Evolutionary conservation across 2,113 vertebrate species (phyloP).

Genomic region (Pyrgilauda ruficollis): DNA sequence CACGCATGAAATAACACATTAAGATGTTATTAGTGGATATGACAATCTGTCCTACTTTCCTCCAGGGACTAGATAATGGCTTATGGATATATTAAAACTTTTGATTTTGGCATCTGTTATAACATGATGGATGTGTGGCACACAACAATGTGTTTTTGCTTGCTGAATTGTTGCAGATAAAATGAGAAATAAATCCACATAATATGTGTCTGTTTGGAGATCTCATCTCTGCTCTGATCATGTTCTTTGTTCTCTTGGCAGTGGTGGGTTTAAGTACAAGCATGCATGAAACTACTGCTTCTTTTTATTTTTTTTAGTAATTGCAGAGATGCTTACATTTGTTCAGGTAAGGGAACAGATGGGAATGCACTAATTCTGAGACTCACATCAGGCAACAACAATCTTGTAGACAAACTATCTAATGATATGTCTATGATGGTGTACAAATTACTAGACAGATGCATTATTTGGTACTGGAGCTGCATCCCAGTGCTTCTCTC

Average conservation of each 20-base stretch:
- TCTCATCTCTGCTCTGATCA: not conserved
- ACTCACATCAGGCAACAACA: not conserved
- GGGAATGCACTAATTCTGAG: not conserved
- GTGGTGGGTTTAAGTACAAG: not conserved
- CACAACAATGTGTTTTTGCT: not conserved
- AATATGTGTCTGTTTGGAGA: not conserved
- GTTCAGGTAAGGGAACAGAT: not conserved
- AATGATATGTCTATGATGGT: not conserved
- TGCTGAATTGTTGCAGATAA: not conserved
- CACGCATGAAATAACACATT: not conserved
- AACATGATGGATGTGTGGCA: slow-evolving; percentile 5
- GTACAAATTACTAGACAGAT: not conserved
- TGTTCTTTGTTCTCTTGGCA: not conserved
- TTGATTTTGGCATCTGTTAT: slow-evolving; percentile 20
- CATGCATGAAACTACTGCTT: not conserved
- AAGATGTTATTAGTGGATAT: slow-evolving; percentile 38
- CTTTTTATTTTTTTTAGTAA: not conserved
- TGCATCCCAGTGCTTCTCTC: not conserved
- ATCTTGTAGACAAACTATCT: not conserved
- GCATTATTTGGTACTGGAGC: not conserved
- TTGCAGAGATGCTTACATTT: not conserved
- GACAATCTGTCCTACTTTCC: not conserved
- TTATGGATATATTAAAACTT: slow-evolving; percentile 35
- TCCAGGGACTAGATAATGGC: not conserved
- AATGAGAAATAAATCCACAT: not conserved